These are phyloP conservation scores for Apocrypta bakeri DNA, from an alignment of 1,140 invertebrate genomes.

Conservation along the genomic window DNA sequence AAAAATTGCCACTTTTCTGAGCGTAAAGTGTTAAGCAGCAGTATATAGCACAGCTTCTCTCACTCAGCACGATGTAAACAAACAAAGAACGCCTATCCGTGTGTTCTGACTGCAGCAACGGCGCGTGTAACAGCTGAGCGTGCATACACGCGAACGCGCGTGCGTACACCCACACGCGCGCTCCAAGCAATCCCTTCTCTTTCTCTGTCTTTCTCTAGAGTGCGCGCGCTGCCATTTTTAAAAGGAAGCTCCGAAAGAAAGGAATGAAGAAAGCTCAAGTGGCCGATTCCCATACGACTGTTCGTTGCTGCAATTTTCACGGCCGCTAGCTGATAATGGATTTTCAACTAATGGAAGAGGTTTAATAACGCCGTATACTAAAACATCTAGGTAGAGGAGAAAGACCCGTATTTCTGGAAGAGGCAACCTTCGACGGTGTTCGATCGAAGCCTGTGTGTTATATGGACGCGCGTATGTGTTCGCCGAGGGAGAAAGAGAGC, in stretches of 20 bases:
- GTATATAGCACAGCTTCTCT: not conserved
- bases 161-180: not conserved
- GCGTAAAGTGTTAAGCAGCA: too few species aligned
- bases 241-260: constrained; percentile 38
- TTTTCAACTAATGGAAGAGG: not conserved
- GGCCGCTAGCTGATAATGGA: too few species aligned
- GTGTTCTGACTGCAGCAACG: not conserved
- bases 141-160: constrained; percentile 12
- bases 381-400: not conserved
- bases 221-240: constrained; percentile 47
- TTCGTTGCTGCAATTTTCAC: not conserved
- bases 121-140: constrained; percentile 33
- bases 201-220: not conserved
- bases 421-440: constrained; percentile 41
- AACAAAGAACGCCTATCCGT: constrained; percentile 32
- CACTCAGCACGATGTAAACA: constrained; percentile 41
- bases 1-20: too few species aligned
- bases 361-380: not conserved
- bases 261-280: not conserved
- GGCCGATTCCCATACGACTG: not conserved
- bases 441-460: constrained; percentile 8
- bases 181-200: not conserved
- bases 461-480: not conserved
- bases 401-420: not conserved
- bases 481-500: not conserved